Conservation (phyloP, 2,113 vertebrate genomes). For the Otolemur garnettii region DNA sequence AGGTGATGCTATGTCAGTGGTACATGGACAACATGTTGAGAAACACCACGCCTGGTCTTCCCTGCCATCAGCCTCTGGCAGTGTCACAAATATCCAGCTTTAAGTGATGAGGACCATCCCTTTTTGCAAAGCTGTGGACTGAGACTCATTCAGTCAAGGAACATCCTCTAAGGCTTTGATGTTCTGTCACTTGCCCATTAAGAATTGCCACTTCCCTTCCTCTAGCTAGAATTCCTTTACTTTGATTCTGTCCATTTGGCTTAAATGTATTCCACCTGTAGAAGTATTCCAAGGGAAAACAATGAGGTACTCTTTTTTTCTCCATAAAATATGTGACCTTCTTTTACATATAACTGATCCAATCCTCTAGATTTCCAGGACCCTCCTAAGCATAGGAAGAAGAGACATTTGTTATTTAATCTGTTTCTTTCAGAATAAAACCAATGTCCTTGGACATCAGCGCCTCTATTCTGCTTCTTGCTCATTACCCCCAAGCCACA, state of each 20-base stretch:
- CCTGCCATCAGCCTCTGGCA: not conserved
- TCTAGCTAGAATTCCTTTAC: slow-evolving; percentile 45
- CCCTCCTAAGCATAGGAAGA: not conserved
- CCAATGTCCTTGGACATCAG: not conserved
- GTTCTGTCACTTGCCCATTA: slow-evolving; percentile 55
- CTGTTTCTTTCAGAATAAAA: not conserved
- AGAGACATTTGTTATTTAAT: slow-evolving; percentile 11
- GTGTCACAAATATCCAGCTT: slow-evolving; percentile 14
- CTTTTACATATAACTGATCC: not conserved
- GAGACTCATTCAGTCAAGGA: slow-evolving; percentile 40
- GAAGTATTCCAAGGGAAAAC: slow-evolving; percentile 11
- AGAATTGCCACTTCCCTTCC: slow-evolving; percentile 53
- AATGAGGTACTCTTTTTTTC: not conserved
- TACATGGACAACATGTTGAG: not conserved
- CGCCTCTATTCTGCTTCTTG: not conserved
- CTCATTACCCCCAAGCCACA: not conserved
- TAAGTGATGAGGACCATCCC: slow-evolving; percentile 60
- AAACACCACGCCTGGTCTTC: not conserved
- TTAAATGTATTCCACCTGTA: slow-evolving; percentile 14
- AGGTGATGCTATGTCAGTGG: not conserved
- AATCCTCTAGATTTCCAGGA: not conserved
- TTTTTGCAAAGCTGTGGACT: slow-evolving; percentile 50
- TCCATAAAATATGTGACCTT: not conserved
- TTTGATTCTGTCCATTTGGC: slow-evolving; percentile 21
- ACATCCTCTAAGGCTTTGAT: slow-evolving; percentile 19